These are phyloP conservation scores for Marisa cornuarietis DNA, from an alignment of 1,140 invertebrate genomes.

Conservation along the genomic window DNA sequence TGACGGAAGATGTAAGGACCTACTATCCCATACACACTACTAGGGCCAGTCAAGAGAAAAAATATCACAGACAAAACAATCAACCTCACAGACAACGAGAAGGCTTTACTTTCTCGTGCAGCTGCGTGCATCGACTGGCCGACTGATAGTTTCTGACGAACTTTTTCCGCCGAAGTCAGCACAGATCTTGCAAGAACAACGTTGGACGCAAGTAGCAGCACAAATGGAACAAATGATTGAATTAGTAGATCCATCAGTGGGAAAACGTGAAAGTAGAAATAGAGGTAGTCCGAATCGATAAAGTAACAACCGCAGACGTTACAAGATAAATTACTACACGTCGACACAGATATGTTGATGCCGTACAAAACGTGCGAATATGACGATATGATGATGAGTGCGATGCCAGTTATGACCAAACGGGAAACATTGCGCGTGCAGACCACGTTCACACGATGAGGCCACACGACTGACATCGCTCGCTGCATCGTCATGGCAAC, in stretches of 20 bases:
- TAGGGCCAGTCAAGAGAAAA: slow-evolving; percentile 28
- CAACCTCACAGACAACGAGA: slow-evolving; percentile 26
- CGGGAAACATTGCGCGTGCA: slow-evolving; percentile 15
- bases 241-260: slow-evolving; percentile 38
- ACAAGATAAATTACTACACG: too few relatives aligned
- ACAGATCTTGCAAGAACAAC: background rate
- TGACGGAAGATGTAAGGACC: slow-evolving; percentile 16
- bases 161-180: background rate
- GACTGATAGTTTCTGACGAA: background rate
- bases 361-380: slow-evolving; percentile 30
- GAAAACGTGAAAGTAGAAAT: slow-evolving; percentile 9
- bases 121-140: background rate
- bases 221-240: background rate
- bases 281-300: too few relatives aligned
- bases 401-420: slow-evolving; percentile 2
- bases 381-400: slow-evolving; percentile 10
- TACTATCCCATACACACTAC: slow-evolving; percentile 18
- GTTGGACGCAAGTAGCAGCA: background rate
- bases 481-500: slow-evolving; percentile 31
- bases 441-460: slow-evolving; percentile 10
- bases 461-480: slow-evolving; percentile 24
- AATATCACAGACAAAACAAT: slow-evolving; percentile 36
- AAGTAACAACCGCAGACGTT: too few relatives aligned
- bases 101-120: background rate
- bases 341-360: slow-evolving; percentile 2